phyloP scores from a whole-genome alignment of 1,140 invertebrate genomes.

The Chrysopa pallens region DNA sequence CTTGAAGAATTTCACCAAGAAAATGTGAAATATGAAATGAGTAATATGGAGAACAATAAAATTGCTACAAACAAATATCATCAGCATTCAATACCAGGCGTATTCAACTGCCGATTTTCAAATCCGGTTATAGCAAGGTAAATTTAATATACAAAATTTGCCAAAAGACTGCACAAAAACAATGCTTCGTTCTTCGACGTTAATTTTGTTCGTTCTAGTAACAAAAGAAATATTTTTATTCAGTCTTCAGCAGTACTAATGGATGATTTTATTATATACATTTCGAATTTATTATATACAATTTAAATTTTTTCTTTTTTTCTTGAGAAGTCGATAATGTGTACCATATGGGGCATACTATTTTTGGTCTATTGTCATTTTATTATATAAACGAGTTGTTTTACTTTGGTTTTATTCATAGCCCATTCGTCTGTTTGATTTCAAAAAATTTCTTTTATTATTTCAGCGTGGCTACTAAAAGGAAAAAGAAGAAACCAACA shows the following conservation, averaged over 20 bases:
- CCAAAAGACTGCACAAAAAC: too few relatives aligned
- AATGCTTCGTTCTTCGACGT: too few relatives aligned
- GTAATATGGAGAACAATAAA: not conserved
- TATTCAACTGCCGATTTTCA: conserved; percentile 74
- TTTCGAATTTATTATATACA: too few relatives aligned
- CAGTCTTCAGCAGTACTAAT: too few relatives aligned
- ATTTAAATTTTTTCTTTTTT: too few relatives aligned
- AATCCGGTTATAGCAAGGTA: conserved; percentile 40
- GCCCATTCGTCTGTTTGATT: not conserved
- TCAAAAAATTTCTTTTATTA: not conserved
- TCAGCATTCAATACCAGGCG: conserved; percentile 48
- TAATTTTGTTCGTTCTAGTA: too few relatives aligned
- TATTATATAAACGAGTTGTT: not conserved
- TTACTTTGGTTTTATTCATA: too few relatives aligned
- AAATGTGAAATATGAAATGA: conserved; percentile 15
- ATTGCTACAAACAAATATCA: not conserved
- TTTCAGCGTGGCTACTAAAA: conserved; percentile 32
- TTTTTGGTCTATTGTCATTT: not conserved
- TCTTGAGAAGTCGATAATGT: too few relatives aligned
- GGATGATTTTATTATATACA: too few relatives aligned
- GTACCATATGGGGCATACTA: not conserved
- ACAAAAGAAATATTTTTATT: too few relatives aligned
- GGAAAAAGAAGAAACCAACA: conserved; percentile 81
- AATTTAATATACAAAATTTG: too few relatives aligned
- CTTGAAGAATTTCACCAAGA: not conserved